Evolutionary conservation across 2,113 vertebrate genomes (phyloP), one percentile per base, ranked within the genome.

Genomic region (Chamaea fasciata): DNA sequence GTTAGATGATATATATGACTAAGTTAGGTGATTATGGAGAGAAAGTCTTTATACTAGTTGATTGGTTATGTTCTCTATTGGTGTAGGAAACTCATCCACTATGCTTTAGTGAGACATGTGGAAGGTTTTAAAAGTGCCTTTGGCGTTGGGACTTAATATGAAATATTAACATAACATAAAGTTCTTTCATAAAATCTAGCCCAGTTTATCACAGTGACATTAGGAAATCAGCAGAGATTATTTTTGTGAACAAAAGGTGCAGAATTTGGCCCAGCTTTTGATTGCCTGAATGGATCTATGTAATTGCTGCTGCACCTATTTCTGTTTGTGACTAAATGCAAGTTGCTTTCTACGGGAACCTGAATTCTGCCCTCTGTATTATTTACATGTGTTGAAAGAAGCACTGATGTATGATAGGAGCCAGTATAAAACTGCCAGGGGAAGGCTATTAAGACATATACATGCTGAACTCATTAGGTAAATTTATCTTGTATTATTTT

Each of bases 401-500:
- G 63, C 71, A 53, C 14, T 82, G 49, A 71, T 87, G 91, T 83
- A 91, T 0, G 1, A 88, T 41, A 93, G 79, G 49, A 96, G 47
- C 55, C 87, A 79, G 60, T 83, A 71, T 78, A 47, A 84, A 75
- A 78, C 73, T 78, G 89, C 63, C 74, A 88, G 80, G 56, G 59
- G 42, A 92, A 95, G 67, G 64, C 82, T 92, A 73, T 90, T 92
- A 49, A 94, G 65, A 78, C 41, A 30, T 74, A 92, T 87, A 63
- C 89, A 86, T 8, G 1, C 75, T 89, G 86, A 96, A 96, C 86
- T 96, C 89, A 76, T 90, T 81, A 81, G 85, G 90, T 92, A 89
- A 87, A 96, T 95, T 89, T 90, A 83, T 95, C 96, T 79, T 9
- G 24, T 44, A 75, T 91, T 94, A 94, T 94, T 95, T 94, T 94